phyloP scores from a whole-genome alignment of 2,797 vertebrate genomes.

The Onychomys arenicola region DNA sequence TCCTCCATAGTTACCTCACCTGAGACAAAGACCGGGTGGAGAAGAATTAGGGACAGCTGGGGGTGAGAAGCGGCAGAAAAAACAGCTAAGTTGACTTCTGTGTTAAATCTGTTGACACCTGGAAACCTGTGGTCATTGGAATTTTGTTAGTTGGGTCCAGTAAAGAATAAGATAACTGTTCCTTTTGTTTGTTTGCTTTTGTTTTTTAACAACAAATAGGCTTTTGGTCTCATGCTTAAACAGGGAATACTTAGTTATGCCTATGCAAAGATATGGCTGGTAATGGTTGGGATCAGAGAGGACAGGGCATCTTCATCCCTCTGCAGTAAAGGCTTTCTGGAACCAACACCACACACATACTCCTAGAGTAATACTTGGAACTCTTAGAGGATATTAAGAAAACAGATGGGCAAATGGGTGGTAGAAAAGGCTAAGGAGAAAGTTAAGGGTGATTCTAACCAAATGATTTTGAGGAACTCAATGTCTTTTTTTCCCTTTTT shows the following conservation, averaged over 20 bases:
- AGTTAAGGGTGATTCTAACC: not conserved
- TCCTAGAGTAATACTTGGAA: conserved; percentile 15
- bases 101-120: not conserved
- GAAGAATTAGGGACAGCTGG: not conserved
- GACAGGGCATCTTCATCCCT: not conserved
- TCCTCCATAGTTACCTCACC: not conserved
- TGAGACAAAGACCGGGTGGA: not conserved
- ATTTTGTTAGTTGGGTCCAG: not conserved
- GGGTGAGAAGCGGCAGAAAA: not conserved
- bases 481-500: not conserved
- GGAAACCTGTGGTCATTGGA: not conserved
- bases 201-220: not conserved
- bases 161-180: not conserved
- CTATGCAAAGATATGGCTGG: not conserved
- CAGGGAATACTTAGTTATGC: not conserved
- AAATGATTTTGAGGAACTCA: conserved; percentile 19
- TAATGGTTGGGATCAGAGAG: not conserved
- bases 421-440: not conserved
- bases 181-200: not conserved
- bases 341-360: not conserved
- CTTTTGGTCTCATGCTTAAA: not conserved
- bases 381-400: not conserved
- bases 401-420: not conserved
- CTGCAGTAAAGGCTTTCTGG: not conserved
- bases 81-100: not conserved